Evolutionary conservation across 2,888 invertebrate species (phyloP).

Genomic region (Metalampra italica): DNA sequence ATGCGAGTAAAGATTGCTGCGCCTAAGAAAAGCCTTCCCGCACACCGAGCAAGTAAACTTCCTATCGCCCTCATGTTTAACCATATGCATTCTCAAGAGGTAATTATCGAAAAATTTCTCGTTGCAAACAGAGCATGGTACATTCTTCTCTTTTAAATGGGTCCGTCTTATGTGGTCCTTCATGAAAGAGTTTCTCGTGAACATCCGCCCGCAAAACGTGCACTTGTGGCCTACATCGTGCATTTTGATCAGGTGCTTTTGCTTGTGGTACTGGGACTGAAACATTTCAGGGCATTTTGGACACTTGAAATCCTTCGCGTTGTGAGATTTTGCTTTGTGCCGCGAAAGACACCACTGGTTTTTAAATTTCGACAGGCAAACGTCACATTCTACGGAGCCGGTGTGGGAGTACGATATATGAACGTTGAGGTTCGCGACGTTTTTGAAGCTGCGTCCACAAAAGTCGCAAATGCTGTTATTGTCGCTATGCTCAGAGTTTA

Average conservation of each 20-base stretch:
- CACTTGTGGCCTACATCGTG: conserved; percentile 67
- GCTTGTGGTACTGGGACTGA: conserved; percentile 71
- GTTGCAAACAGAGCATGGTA: conserved; percentile 57
- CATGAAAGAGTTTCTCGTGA: conserved; percentile 68
- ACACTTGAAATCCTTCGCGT: conserved; percentile 63
- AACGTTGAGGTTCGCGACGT: conserved; percentile 50
- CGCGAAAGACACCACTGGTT: conserved; percentile 59
- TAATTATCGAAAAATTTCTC: conserved; percentile 67
- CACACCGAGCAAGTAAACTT: conserved; percentile 78
- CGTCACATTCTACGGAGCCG: conserved; percentile 50
- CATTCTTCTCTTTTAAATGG: conserved; percentile 67
- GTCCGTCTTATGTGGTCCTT: conserved; percentile 62
- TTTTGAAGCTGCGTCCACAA: conserved; percentile 59
- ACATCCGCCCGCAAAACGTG: conserved; percentile 58
- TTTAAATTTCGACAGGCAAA: conserved; percentile 55
- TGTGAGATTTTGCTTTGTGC: conserved; percentile 58
- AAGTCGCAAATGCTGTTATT: conserved; percentile 65
- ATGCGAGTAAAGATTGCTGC: conserved; percentile 79
- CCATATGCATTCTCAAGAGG: conserved; percentile 65
- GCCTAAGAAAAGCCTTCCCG: conserved; percentile 75
- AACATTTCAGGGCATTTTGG: conserved; percentile 63
- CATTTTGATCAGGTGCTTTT: conserved; percentile 71
- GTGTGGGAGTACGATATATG: conserved; percentile 59
- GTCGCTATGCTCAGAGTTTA: conserved; percentile 59
- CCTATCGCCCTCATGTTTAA: conserved; percentile 74